Base-by-base conservation (phyloP, 2,113 vertebrate genomes). In the Sakesphorus luctuosus region DNA sequence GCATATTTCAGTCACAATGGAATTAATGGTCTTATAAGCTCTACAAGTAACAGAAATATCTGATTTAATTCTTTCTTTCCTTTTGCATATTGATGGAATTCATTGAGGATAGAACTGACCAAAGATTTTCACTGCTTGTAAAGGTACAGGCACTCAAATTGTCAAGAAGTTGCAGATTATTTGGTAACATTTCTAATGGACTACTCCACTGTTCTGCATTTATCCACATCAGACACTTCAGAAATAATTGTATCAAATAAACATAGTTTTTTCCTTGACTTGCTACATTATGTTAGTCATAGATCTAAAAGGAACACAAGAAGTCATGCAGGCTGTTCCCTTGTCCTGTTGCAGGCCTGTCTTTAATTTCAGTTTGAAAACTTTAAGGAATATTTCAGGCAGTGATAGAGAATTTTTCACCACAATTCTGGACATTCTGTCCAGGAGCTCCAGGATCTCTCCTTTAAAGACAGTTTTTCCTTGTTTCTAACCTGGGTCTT, bases 121-220 rank as follows among this genome's bases (percentile, higher is more conserved):
- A 56, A 52, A 83, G 18, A 11, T 35, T 66, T 90, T 81, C 13
- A 47, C 36, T 61, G 21, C 3, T 31, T 73, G 5, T n/a, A 53
- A 61, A 40, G 3, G 9, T 63, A 36, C 58, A 63, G 16, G 10
- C 35, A 52, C 12, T 74, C 47, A 82, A 18, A 46, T 12, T 1
- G 55, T 44, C 13, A 56, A 28, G 24, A 77, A 65, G 13, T 31
- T 76, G 40, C 11, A 72, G 49, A 52, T 44, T 69, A 40, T 46
- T 62, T 78, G 18, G 31, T 84, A 74, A 23, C 3, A 40, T 81
- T 90, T 84, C 69, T 56, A 35, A 74, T 3, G 36, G 6, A 75
- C 33, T 66, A 18, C 9, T 44, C 3, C 8, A 21, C 12, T 0
- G 0, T 43, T 75, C 56, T 52, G 9, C 73, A 75, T 71, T 89